Base-by-base conservation (phyloP, 2,888 invertebrate species). In the Drepanosiphum platanoidis region DNA sequence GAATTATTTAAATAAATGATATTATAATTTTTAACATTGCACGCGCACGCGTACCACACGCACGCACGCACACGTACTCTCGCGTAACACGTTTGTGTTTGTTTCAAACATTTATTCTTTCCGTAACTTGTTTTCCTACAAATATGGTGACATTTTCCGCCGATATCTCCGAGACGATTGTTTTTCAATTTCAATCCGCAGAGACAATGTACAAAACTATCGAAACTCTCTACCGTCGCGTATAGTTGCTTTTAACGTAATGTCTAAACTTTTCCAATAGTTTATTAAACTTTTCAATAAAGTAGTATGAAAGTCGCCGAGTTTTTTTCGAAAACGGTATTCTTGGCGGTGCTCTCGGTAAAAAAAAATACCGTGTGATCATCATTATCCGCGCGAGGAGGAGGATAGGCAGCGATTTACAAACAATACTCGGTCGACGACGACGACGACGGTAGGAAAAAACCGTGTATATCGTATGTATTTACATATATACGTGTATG, bases 271-370 rank as follows among this genome's bases (percentile, higher is more conserved):
- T 81, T 82, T 61, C 27, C 80, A 22, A 81, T 61, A 61, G 71
- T 72, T 72, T 72, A 82, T 82, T 72, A 61, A 72, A 82, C 30
- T 82, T 82, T 82, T 72, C 81, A 82, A 71, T 61, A 61, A 81
- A 52, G 27, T 80, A 27, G 71, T 71, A 71, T 71, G 22, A n/a
- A 78, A 34, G 79, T 79, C 77, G 30, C 30, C 18, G 64, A n/a
- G 52, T 39, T 78, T 39, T 75, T 75, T 39, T 36, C 39, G 15
- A 71, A 42, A 39, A 39, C n/a, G n/a, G 4, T 39, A 30, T 39
- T 32, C 46, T 15, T 7, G 22, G 58, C n/a, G n/a, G n/a, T n/a
- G n/a, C 8, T 64, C 13, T 4, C 9, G 52, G 30, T 42, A 15
- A 79, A 46, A 79, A 79, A 78, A 79, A 61, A 58, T 7, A 36